Evolutionary conservation across 2,888 invertebrate genomes (phyloP), one percentile per base, ranked within the genome.

Genomic region (Phorcus lineatus): DNA sequence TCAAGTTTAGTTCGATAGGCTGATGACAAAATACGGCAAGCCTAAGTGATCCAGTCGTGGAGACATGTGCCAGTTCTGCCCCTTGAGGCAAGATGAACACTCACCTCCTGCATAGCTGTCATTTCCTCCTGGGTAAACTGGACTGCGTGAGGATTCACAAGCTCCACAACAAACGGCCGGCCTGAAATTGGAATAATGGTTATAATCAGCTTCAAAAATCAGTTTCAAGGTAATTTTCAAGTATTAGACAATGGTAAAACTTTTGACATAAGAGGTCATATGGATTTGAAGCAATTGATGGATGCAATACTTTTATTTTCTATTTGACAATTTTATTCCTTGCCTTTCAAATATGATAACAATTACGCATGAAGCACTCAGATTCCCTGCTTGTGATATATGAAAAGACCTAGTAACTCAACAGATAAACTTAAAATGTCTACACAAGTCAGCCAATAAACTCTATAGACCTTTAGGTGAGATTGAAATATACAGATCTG

Each of bases 111-210:
- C 80, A 96, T 94, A 40, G 92, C 81, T 62, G 93, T 90, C 74
- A 96, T 94, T 79, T 95, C 93, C 7, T 94, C 90, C 17, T 88
- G 89, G 0, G 94, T 92, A 84, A 96, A 93, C 53, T 78, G 84
- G 13, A 90, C 85, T 82, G 85, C 93, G 92, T 22, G 95, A 0
- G 97, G 96, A 92, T 96, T 95, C 0, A 91, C 82, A 77, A 93
- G 95, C 94, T 99, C 98, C 0, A 99, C 94, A 0, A 97, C 96
- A 94, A 99, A 99, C 0, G 99, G 99, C 11, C 99, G 94, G 0
- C 99, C 99, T 82, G 80, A 84, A 83, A 55, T 2, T n/a, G 55
- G n/a, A 55, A 55, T 9, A 22, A 4, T 4, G 11, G n/a, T n/a
- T n/a, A n/a, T n/a, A n/a, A n/a, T n/a, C n/a, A n/a, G n/a, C n/a